Percentiles rank a stretch among this genome's conserved stretches.
These are phyloP conservation scores for Drosophila sordidapex DNA, from an alignment of 2,888 invertebrate genomes.

Conservation along the genomic window DNA sequence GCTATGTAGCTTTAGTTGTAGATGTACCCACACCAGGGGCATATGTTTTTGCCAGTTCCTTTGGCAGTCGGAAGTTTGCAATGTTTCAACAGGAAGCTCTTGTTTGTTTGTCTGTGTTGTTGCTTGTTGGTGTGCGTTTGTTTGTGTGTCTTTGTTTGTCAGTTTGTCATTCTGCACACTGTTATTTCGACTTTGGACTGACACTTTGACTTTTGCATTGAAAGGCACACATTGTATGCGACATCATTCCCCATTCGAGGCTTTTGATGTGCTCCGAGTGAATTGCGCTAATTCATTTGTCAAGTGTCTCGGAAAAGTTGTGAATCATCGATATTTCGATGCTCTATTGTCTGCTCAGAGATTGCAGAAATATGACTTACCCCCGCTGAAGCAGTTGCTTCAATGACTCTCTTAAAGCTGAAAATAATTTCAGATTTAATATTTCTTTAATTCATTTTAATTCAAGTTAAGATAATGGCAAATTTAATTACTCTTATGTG, in stretches of 20 bases:
- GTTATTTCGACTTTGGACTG: constrained; percentile 73
- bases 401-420: constrained; percentile 42
- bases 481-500: constrained; percentile 2
- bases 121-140: constrained; percentile 27
- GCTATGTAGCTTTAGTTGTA: constrained; percentile 16
- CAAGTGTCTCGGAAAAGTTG: constrained; percentile 62
- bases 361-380: constrained; percentile 27
- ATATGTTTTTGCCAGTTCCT: constrained; percentile 66
- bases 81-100: constrained; percentile 78
- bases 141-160: constrained; percentile 47
- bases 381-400: constrained; percentile 19
- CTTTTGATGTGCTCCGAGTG: constrained; percentile 48
- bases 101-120: constrained; percentile 65
- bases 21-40: constrained; percentile 63
- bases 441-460: background rate
- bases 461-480: constrained; percentile 22
- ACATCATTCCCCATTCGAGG: constrained; percentile 45
- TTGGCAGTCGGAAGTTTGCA: constrained; percentile 78
- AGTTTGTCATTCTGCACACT: constrained; percentile 50
- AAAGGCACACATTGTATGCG: constrained; percentile 75
- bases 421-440: constrained; percentile 2
- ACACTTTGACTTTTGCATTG: constrained; percentile 80
- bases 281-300: constrained; percentile 79
- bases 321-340: constrained; percentile 69
- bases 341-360: constrained; percentile 39